phyloP scores from a whole-genome alignment of 1,140 invertebrate species.

The Drosophila suzukii region DNA sequence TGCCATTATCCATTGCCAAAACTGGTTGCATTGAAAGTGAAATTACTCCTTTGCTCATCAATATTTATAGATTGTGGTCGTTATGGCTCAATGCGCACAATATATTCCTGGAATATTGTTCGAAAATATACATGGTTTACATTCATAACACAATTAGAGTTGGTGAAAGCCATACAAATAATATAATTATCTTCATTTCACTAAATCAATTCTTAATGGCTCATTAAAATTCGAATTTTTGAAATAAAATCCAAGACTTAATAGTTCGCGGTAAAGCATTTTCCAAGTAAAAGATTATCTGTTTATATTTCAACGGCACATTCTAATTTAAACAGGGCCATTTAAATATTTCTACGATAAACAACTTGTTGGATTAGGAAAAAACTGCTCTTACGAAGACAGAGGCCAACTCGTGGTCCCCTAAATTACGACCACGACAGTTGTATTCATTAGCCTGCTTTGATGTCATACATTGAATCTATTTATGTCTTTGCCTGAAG shows the following conservation, averaged over 20 bases:
- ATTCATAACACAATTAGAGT: no score
- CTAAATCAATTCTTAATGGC: no score
- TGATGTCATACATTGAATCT: conserved; percentile 29
- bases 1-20: neutral
- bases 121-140: neutral
- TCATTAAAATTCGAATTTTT: no score
- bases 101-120: neutral
- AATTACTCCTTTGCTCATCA: conserved; percentile 20
- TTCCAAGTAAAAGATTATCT: neutral
- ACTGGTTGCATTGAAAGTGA: conserved; percentile 12
- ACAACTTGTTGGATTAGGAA: conserved; percentile 24
- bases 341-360: neutral
- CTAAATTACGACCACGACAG: conserved; percentile 25
- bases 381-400: conserved; percentile 1
- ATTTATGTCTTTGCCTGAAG: conserved; percentile 3
- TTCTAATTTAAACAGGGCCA: neutral
- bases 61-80: conserved; percentile 5
- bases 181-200: no score
- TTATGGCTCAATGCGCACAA: neutral
- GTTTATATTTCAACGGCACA: neutral
- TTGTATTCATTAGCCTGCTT: conserved; percentile 40
- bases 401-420: conserved; percentile 1
- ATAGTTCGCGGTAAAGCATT: no score
- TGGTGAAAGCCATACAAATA: neutral
- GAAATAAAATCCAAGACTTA: no score